A percentile compares a stretch with the other conserved stretches of the same genome.
Evolutionary conservation across 1,140 invertebrate species (phyloP).

Genomic region (Nasonia giraulti): DNA sequence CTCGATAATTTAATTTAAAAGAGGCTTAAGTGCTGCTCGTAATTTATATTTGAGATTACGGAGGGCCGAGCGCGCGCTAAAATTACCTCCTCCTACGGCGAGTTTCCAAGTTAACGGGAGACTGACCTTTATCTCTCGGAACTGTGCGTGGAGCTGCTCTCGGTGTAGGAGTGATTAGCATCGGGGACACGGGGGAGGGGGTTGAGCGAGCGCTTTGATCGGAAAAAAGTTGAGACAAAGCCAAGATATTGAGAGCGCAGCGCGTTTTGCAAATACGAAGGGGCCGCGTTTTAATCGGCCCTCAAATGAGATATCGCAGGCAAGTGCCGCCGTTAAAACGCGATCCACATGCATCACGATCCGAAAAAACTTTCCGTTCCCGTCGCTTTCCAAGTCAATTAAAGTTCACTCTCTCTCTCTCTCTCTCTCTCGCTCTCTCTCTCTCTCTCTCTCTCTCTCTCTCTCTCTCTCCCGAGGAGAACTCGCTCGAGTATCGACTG

Average conservation of each 20-base stretch:
- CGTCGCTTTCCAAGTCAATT: not conserved
- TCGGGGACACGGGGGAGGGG: not conserved
- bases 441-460: not conserved
- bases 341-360: too few species aligned
- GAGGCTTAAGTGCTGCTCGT: constrained; percentile 42
- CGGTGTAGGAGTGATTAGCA: not conserved
- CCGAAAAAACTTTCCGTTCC: too few species aligned
- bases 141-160: not conserved
- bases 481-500: not conserved
- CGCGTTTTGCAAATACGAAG: too few species aligned
- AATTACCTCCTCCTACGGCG: constrained; percentile 25
- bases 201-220: too few species aligned
- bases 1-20: constrained; percentile 52
- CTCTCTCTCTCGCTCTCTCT: not conserved
- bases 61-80: not conserved
- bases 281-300: too few species aligned
- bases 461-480: not conserved
- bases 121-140: too few species aligned
- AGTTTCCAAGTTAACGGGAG: constrained; percentile 25
- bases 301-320: too few species aligned
- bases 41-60: constrained; percentile 48
- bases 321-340: too few species aligned
- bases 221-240: not conserved
- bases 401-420: not conserved
- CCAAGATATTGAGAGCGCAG: too few species aligned